Conservation (phyloP, 2,113 vertebrate species). For the Ranitomeya variabilis region DNA sequence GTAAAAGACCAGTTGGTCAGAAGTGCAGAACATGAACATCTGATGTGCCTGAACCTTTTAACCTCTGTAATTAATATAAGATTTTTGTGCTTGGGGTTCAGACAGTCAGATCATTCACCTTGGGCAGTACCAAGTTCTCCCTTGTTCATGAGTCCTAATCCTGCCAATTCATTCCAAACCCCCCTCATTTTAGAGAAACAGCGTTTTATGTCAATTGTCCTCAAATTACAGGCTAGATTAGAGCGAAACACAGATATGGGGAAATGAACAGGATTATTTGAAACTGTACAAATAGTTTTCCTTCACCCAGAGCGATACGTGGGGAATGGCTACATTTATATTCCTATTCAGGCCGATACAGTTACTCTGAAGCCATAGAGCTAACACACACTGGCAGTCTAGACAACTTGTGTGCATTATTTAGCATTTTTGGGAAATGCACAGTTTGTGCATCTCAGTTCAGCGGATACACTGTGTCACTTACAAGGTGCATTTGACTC, state of each 20-base stretch:
- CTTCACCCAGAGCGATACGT: background rate
- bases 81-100: background rate
- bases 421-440: background rate
- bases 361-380: background rate
- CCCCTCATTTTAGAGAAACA: background rate
- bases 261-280: background rate
- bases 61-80: slow-evolving; percentile 46
- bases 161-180: background rate
- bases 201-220: background rate
- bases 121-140: background rate
- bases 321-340: background rate
- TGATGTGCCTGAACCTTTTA: slow-evolving; percentile 15
- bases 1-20: slow-evolving; percentile 19
- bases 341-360: background rate
- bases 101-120: slow-evolving; percentile 28
- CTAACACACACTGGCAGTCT: background rate
- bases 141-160: background rate
- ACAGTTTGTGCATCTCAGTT: too few species aligned
- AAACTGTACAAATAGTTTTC: background rate
- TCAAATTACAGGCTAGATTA: slow-evolving; percentile 18
- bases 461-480: too few species aligned
- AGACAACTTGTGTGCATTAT: background rate
- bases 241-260: background rate
- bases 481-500: too few species aligned
- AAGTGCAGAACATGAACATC: slow-evolving; percentile 45